Evolutionary conservation across 2,888 invertebrate species (phyloP).

Genomic region (Invenusta paracnida): DNA sequence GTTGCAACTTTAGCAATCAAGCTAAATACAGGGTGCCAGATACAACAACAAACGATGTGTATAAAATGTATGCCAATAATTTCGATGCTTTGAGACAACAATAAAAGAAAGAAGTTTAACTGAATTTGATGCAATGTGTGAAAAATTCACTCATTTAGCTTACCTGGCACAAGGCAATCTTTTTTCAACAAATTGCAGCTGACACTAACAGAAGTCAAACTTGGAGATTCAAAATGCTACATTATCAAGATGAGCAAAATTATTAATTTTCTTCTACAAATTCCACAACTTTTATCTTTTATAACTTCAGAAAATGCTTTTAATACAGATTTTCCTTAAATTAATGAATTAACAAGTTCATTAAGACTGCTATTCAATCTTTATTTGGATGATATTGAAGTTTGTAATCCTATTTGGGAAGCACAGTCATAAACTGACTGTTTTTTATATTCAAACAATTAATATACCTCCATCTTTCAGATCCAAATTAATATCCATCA

Average conservation of each 20-base stretch:
- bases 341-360: not conserved
- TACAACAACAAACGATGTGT: not conserved
- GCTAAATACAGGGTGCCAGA: not conserved
- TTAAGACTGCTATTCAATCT: not conserved
- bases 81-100: not conserved
- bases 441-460: conserved; percentile 18
- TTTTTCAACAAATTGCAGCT: not conserved
- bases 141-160: not conserved
- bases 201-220: not conserved
- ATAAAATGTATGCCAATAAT: not conserved
- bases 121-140: not conserved
- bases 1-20: not conserved
- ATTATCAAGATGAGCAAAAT: not conserved
- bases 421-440: conserved; percentile 22
- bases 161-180: not conserved
- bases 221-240: not conserved
- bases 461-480: not conserved
- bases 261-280: not conserved
- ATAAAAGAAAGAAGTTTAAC: not conserved
- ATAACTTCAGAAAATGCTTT: not conserved
- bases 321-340: not conserved
- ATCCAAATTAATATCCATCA: not conserved
- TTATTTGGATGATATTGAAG: conserved; percentile 21
- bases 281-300: not conserved
- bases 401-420: conserved; percentile 6